Evolutionary conservation across 2,888 invertebrate genomes (phyloP), one percentile per base, ranked within the genome.

Genomic region (Heterodera filipjevi): DNA sequence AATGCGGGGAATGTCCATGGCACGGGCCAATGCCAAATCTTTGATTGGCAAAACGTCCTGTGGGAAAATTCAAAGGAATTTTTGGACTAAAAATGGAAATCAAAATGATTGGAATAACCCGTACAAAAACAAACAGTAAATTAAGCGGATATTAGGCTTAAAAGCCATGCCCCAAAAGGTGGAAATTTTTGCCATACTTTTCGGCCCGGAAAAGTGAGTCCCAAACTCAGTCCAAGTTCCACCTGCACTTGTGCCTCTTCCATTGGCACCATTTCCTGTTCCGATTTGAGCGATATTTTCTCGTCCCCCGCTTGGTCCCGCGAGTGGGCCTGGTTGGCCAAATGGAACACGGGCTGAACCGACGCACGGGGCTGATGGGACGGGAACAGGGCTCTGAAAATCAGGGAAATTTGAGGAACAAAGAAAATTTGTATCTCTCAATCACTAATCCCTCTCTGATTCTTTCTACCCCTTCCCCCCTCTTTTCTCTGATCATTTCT

Each of bases 281-380:
- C 82, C 19, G 82, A 82, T 14, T 73, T 83, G 39, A 82, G 59
- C 14, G 82, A 82, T 44, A 80, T 74, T 49, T 82, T 80, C 70
- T 82, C 82, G 22, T 82, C 81, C 33, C 78, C 78, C 39, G 71
- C 53, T 44, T 80, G 66, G 32, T 79, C 79, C 22, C 44, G 72
- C 22, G 78, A 27, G 66, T 76, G 53, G n/a, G 68, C 66, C 27
- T 79, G 79, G 68, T 72, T 79, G 33, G 79, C 79, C 66, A 79
- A 27, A 44, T 80, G 72, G 30, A 76, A 49, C 53, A 39, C 64
- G 46, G 79, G 79, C 59, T 72, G 75, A 8, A 46, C 68, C 53
- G 32, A 35, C 30, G 33, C 66, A 27, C 33, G 16, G 19, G 44
- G 75, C 59, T 75, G 78, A 32, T 66, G 79, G 3, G 46, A 66